A percentile compares a stretch with the other conserved stretches of the same genome.
phyloP scores from a whole-genome alignment of 35 echinoderm and acorn worm genomes.

The Eucidaris tribuloides region DNA sequence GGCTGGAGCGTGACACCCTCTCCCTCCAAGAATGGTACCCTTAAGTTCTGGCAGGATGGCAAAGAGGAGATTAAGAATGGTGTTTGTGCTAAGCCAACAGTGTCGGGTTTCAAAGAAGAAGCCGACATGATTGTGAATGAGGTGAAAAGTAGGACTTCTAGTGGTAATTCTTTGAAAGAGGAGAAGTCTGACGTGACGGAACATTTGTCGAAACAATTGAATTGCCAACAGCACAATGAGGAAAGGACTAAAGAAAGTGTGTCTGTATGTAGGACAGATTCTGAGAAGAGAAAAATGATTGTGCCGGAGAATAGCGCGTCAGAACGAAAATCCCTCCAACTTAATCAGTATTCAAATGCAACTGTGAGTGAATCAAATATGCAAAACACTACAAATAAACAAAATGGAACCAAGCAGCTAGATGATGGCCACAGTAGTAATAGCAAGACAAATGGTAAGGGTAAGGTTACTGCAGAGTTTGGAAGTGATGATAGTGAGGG shows the following conservation, averaged over 20 bases:
- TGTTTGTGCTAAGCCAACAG: neutral
- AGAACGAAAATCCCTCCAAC: too few species aligned
- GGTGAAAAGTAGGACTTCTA: neutral
- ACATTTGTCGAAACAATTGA: neutral
- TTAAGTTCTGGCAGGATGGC: neutral
- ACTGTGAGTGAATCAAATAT: too few species aligned
- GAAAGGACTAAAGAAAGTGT: conserved; percentile 4
- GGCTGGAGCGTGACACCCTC: conserved; percentile 51
- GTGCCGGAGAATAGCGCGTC: too few species aligned
- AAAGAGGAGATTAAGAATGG: neutral
- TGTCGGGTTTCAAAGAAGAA: neutral
- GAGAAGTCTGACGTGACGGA: conserved; percentile 2
- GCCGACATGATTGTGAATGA: neutral
- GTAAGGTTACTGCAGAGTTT: neutral
- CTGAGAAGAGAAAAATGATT: too few species aligned
- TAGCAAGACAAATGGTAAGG: too few species aligned
- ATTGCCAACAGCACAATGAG: neutral
- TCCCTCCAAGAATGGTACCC: neutral
- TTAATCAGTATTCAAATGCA: too few species aligned
- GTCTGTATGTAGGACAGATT: neutral
- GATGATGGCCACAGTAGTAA: too few species aligned
- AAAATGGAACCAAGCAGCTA: too few species aligned
- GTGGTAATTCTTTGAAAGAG: neutral
- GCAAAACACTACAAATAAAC: too few species aligned
- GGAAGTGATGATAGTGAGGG: neutral